Evolutionary conservation across 2,113 vertebrate species (phyloP), one percentile per base, ranked within the genome.

Genomic region (Apistogramma diplotaenia): DNA sequence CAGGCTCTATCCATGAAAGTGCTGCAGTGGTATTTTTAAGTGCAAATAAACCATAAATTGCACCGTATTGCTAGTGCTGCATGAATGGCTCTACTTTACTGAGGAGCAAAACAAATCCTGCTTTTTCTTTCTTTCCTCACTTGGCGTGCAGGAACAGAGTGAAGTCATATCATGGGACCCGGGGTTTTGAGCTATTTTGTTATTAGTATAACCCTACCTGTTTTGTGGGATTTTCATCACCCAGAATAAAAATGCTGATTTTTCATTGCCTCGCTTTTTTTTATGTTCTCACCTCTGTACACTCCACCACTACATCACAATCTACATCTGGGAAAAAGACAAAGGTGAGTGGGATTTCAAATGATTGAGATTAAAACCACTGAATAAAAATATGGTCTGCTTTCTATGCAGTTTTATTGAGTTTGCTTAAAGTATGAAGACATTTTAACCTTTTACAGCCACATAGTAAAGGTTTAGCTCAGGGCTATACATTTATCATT

Each of bases 401-500:
- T 46, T 37, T 43, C 4, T 1, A 55, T 55, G 40, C 31, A 4
- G 13, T 43, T 37, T 74, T 16, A 54, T 40, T 74, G 31, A 53
- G 6, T 70, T 51, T 21, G 31, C 40, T 78, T 11, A 25, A 67
- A 67, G 3, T 3, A 3, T 12, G 13, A 43, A 57, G n/a, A 51
- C 31, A 31, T 37, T 54, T 73, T 43, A 86, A 16, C 2, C 40
- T 85, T 89, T 85, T 54, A 82, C 46, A 73, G 53, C 16, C 67
- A 77, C 59, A 57, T 77, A 35, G 61, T 65, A 81, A 78, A 49
- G 57, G n/a, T 79, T 83, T 70, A 65, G 73, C 89, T 82, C 12
- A 15, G 74, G 82, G 84, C 82, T 82, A 54, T 21, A 57, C 57
- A 73, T 80, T 84, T 89, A 86, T 84, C 78, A 91, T 89, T 85